Evolutionary conservation across 2,113 vertebrate species (phyloP).

Genomic region (Zapornia atra): DNA sequence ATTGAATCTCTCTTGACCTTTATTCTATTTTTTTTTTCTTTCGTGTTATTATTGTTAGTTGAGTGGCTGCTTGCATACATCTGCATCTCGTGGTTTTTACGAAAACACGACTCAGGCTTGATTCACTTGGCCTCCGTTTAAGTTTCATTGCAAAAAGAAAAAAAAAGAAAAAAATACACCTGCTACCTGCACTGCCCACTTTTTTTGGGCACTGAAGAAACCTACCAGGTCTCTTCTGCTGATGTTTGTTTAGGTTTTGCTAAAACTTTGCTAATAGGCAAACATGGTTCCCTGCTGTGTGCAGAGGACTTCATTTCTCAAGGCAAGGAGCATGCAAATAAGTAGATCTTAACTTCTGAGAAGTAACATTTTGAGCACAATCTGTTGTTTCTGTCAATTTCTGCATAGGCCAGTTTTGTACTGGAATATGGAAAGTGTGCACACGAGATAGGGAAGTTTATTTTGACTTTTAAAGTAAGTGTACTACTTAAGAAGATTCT

Average conservation of each 20-base stretch:
- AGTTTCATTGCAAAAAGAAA: neutral
- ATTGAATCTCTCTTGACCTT: neutral
- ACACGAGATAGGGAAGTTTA: neutral
- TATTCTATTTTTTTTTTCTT: neutral
- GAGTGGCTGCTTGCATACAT: neutral
- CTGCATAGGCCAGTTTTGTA: neutral
- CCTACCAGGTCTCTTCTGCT: neutral
- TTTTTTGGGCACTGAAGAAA: neutral
- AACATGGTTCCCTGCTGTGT: neutral
- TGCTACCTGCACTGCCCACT: neutral
- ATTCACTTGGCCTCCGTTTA: neutral
- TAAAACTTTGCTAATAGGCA: neutral
- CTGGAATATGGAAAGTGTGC: neutral
- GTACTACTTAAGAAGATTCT: neutral
- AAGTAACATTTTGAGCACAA: neutral
- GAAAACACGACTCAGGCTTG: neutral
- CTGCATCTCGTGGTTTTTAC: neutral
- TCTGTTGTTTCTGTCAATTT: neutral
- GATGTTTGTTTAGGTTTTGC: neutral
- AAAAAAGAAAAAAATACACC: neutral
- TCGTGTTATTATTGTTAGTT: neutral
- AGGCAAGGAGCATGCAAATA: neutral
- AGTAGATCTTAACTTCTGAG: neutral
- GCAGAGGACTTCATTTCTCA: neutral
- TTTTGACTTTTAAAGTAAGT: conserved; percentile 12